Percentiles rank a stretch among this genome's conserved stretches.
These are phyloP conservation scores for Eupsilia transversa DNA, from an alignment of 2,888 invertebrate species.

Conservation along the genomic window DNA sequence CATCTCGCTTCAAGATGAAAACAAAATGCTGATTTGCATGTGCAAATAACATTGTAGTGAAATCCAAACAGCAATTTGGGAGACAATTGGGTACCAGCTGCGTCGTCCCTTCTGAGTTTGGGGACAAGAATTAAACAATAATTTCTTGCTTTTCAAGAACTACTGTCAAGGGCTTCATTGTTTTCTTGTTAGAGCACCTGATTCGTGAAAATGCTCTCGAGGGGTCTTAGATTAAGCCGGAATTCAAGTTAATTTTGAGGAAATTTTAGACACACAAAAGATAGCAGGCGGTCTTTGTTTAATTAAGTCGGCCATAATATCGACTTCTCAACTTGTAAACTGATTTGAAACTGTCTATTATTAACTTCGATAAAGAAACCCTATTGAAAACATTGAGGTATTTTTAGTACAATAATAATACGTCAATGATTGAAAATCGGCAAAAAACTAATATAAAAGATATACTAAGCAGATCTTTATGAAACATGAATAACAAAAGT, in stretches of 20 bases:
- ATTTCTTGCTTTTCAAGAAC: slow-evolving; percentile 78
- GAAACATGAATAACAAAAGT: neutral
- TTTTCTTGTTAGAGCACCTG: slow-evolving; percentile 57
- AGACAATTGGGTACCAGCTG: slow-evolving; percentile 87
- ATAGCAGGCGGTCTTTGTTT: slow-evolving; percentile 22
- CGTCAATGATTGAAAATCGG: too few relatives aligned
- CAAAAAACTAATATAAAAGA: too few relatives aligned
- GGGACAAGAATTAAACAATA: slow-evolving; percentile 86
- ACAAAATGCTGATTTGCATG: slow-evolving; percentile 90
- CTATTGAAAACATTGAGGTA: too few relatives aligned
- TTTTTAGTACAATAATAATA: too few relatives aligned
- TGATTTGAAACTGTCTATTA: neutral
- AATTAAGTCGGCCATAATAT: slow-evolving; percentile 16
- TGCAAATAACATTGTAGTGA: slow-evolving; percentile 88
- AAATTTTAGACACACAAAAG: slow-evolving; percentile 26
- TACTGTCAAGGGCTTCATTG: slow-evolving; percentile 60
- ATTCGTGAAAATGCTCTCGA: slow-evolving; percentile 39
- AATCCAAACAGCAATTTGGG: slow-evolving; percentile 89
- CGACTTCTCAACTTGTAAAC: neutral
- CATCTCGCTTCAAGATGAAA: slow-evolving; percentile 80
- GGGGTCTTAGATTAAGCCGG: slow-evolving; percentile 21
- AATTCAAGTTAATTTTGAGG: slow-evolving; percentile 41
- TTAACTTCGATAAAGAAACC: neutral
- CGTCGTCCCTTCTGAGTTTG: slow-evolving; percentile 68
- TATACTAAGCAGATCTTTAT: neutral